Percentiles rank a stretch among this genome's conserved stretches.
Evolutionary conservation across 2,888 invertebrate genomes (phyloP).

Genomic region (Dicyrtomina minuta): DNA sequence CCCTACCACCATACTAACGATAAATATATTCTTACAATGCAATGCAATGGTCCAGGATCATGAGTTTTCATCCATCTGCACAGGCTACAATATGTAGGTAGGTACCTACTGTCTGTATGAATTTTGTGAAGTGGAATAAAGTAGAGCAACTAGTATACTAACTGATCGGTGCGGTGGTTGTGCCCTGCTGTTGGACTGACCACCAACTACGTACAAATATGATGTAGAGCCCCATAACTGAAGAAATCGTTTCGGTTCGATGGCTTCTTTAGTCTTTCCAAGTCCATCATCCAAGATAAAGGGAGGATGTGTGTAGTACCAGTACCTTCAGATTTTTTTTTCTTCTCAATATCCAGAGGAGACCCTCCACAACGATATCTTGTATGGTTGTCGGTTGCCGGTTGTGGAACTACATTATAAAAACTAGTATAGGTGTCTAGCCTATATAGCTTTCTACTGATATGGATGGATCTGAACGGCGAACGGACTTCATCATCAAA

Average conservation of each 20-base stretch:
- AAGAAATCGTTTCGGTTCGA: conserved; percentile 22
- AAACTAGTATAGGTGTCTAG: neutral
- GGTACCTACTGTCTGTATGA: neutral
- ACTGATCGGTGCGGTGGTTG: too few relatives aligned
- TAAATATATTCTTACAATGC: too few relatives aligned
- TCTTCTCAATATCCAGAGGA: neutral
- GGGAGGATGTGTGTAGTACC: too few relatives aligned
- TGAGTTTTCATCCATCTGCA: too few relatives aligned
- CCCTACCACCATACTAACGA: too few relatives aligned
- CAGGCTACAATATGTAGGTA: too few relatives aligned
- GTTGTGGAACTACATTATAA: neutral
- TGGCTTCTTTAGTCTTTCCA: conserved; percentile 13
- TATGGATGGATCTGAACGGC: neutral
- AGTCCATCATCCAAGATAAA: too few relatives aligned
- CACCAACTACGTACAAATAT: too few relatives aligned
- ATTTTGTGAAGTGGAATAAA: neutral
- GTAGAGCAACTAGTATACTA: neutral
- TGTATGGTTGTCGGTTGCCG: neutral
- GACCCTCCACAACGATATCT: neutral
- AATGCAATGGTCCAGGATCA: too few relatives aligned
- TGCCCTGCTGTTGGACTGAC: too few relatives aligned
- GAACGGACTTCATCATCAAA: conserved; percentile 28
- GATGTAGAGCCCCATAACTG: neutral
- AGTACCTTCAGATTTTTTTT: neutral
- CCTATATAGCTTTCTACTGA: too few relatives aligned